Conservation (phyloP, 2,113 vertebrate genomes). For the Bombycilla garrulus region DNA sequence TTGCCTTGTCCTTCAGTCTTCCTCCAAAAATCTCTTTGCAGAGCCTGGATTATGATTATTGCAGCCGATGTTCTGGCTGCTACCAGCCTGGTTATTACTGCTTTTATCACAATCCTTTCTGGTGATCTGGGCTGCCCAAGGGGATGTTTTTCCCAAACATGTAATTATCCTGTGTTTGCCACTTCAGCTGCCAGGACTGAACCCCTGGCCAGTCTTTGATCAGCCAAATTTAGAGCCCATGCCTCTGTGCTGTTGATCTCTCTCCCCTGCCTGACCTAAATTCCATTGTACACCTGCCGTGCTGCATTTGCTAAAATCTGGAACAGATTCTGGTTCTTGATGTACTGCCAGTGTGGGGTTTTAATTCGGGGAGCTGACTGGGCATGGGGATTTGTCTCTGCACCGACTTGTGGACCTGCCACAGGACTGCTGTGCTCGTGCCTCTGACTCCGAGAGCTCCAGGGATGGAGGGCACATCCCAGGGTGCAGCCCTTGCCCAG, state of each 20-base stretch:
- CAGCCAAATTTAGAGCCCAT: background rate
- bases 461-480: fast-evolving
- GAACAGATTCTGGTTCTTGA: slow-evolving; percentile 32
- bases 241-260: background rate
- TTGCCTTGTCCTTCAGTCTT: background rate
- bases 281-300: slow-evolving; percentile 49
- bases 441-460: background rate
- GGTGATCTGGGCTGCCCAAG: background rate
- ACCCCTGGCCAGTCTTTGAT: background rate
- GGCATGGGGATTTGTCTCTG: background rate
- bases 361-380: background rate
- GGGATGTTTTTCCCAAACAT: slow-evolving; percentile 4
- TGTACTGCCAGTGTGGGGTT: slow-evolving; percentile 29
- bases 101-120: background rate
- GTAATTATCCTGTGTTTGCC: slow-evolving; percentile 5
- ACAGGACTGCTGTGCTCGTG: background rate
- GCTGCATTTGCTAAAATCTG: background rate
- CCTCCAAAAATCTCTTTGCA: background rate
- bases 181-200: background rate
- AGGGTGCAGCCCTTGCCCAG: background rate
- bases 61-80: background rate
- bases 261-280: slow-evolving; percentile 30
- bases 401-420: background rate
- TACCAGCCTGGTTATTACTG: background rate
- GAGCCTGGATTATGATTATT: background rate